Evolutionary conservation across 2,888 invertebrate species (phyloP), one percentile per base, ranked within the genome.

Genomic region (Ametastegia equiseti): DNA sequence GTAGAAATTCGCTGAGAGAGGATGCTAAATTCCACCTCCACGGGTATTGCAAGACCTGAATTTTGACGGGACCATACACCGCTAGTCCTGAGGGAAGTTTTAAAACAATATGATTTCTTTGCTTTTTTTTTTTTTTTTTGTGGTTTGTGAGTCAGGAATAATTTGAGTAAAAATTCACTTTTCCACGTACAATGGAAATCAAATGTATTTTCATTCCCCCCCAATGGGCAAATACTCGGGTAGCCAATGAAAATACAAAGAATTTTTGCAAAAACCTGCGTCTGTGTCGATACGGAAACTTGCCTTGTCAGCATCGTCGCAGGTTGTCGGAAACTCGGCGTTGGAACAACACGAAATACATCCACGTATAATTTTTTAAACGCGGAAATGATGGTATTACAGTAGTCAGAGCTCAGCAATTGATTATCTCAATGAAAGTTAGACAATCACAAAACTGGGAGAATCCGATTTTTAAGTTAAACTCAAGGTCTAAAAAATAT

Each of bases 51-150:
- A 15, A 30, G 27, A 57, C 4, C 11, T 13, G 27, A 27, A 27
- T 57, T 23, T 57, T 30, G 57, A 57, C 42, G 42, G 42, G 9
- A 42, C 57, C 27, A 47, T 4, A 1, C 47, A 1, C 3, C 57
- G 9, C 27, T 23, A 57, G 30, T 54, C 30, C 60, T 30, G 15
- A 30, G 60, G 60, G 60, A 60, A 27, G 27, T 60, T 60, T 60
- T 60, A 60, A 60, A 60, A 60, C 60, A 60, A 60, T 30, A 60
- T 60, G 30, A 60, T 60, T 60, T n/a, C 42, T 42, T 42, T 42
- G 42, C 42, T 5, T 5, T 42, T 42, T 42, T 42, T 42, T 42
- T 5, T 9, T 30, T 54, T 60, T 60, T 60, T 47, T 11, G 19
- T 23, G 54, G 11, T 7, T 23, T 54, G 9, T 54, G 54, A 54